Percentiles rank a stretch among this genome's conserved stretches.
These are phyloP conservation scores for Mionectes macconnelli DNA, from an alignment of 2,113 vertebrate genomes.

Conservation along the genomic window DNA sequence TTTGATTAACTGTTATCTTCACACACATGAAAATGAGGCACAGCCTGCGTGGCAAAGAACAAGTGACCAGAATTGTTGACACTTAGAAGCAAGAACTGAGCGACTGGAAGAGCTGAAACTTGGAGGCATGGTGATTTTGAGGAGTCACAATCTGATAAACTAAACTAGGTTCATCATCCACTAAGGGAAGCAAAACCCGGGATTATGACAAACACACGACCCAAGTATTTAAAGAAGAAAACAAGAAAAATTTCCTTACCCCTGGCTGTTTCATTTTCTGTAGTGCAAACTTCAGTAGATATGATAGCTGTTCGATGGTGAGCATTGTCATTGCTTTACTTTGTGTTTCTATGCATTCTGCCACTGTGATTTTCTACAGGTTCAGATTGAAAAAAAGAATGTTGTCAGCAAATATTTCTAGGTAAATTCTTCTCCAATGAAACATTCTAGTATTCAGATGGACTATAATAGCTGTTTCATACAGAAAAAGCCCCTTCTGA, in stretches of 20 bases:
- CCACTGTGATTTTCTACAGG: conserved; percentile 97
- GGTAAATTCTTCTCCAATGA: background rate
- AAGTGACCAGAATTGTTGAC: background rate
- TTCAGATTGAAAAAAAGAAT: conserved; percentile 48
- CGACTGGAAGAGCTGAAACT: background rate
- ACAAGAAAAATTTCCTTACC: conserved; percentile 76
- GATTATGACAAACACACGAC: background rate
- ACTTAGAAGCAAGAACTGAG: background rate
- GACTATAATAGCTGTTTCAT: background rate
- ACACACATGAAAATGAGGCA: background rate
- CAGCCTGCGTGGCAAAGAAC: background rate
- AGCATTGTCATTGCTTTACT: conserved; percentile 99
- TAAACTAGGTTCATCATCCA: background rate
- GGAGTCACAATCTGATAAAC: background rate
- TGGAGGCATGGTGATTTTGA: background rate
- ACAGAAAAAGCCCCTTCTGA: background rate
- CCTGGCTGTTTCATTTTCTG: conserved; percentile 99
- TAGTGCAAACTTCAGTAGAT: conserved; percentile 98
- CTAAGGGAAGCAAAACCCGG: background rate
- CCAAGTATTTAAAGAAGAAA: background rate
- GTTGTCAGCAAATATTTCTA: conserved; percentile 45
- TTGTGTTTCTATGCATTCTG: conserved; percentile 99
- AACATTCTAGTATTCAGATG: background rate
- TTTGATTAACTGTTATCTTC: background rate
- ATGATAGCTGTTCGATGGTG: conserved; percentile 94